Evolutionary conservation across 2,888 invertebrate species (phyloP).

Genomic region (Standfussiana lucernea): DNA sequence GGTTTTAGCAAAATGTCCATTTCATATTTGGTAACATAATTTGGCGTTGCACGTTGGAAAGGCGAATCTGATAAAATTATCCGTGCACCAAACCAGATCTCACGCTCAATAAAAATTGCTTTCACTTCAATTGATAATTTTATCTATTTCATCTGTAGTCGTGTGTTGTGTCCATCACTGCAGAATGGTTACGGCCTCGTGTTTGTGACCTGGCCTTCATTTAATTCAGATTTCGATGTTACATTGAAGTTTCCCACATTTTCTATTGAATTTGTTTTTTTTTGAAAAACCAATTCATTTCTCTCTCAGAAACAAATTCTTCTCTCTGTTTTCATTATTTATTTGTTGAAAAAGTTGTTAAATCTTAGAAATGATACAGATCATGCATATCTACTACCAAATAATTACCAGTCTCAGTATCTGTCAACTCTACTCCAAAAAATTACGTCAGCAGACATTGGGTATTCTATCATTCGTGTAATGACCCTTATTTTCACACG

Average conservation of each 20-base stretch:
- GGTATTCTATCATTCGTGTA: slow-evolving; percentile 50
- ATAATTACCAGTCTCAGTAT: slow-evolving; percentile 23
- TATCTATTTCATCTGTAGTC: slow-evolving; percentile 62
- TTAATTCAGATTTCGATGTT: slow-evolving; percentile 12
- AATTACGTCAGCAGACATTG: slow-evolving; percentile 50
- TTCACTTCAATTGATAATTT: slow-evolving; percentile 67
- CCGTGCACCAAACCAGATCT: slow-evolving; percentile 66
- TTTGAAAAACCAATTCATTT: no score
- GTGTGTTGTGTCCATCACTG: slow-evolving; percentile 45
- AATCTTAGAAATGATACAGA: slow-evolving; percentile 12
- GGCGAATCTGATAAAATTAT: slow-evolving; percentile 62
- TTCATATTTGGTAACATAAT: slow-evolving; percentile 45
- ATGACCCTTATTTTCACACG: slow-evolving; percentile 69
- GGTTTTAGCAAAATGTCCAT: slow-evolving; percentile 16
- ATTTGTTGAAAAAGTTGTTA: no score
- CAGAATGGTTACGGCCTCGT: slow-evolving; percentile 40
- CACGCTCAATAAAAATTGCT: slow-evolving; percentile 66
- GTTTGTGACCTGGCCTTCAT: slow-evolving; percentile 35
- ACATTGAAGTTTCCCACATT: background rate
- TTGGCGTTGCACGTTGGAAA: slow-evolving; percentile 30
- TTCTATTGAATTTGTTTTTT: no score
- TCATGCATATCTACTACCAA: slow-evolving; percentile 5
- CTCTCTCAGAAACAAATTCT: no score
- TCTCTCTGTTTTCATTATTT: no score
- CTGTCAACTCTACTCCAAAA: slow-evolving; percentile 34